Conservation (phyloP, 2,888 invertebrate species). For the Glaucopsyche alexis region DNA sequence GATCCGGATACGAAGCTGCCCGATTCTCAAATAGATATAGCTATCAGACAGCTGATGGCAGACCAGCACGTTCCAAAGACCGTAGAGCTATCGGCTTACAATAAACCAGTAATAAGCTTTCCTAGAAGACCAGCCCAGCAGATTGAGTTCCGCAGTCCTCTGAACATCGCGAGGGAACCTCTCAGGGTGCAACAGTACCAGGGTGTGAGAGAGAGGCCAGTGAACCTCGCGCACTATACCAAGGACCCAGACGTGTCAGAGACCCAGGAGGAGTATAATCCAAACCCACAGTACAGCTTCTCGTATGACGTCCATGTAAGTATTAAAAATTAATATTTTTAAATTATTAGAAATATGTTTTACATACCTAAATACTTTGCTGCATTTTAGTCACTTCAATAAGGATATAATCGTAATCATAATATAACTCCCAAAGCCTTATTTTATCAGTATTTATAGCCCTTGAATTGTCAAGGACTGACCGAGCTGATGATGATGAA, state of each 20-base stretch:
- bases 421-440: too few species aligned
- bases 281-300: conserved; percentile 56
- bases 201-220: conserved; percentile 45
- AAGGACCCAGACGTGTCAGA: conserved; percentile 32
- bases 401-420: too few species aligned
- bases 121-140: not conserved
- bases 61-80: not conserved
- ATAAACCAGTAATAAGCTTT: conserved; percentile 6
- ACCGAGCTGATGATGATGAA: too few species aligned
- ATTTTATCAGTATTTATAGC: too few species aligned
- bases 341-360: too few species aligned
- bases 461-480: too few species aligned
- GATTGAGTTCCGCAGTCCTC: conserved; percentile 7
- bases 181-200: conserved; percentile 47
- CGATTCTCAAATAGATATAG: conserved; percentile 53
- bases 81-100: not conserved
- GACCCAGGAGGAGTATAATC: conserved; percentile 44
- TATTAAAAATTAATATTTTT: conserved; percentile 35
- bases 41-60: conserved; percentile 45
- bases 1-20: conserved; percentile 69
- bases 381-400: too few species aligned
- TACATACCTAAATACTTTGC: too few species aligned
- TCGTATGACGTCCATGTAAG: conserved; percentile 68
- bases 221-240: conserved; percentile 50
- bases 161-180: conserved; percentile 38